A percentile compares a stretch with the other conserved stretches of the same genome.
Evolutionary conservation across 37 sponge, comb jelly and placozoan species (phyloP).

Genomic region (Cladorhizidae sp.): DNA sequence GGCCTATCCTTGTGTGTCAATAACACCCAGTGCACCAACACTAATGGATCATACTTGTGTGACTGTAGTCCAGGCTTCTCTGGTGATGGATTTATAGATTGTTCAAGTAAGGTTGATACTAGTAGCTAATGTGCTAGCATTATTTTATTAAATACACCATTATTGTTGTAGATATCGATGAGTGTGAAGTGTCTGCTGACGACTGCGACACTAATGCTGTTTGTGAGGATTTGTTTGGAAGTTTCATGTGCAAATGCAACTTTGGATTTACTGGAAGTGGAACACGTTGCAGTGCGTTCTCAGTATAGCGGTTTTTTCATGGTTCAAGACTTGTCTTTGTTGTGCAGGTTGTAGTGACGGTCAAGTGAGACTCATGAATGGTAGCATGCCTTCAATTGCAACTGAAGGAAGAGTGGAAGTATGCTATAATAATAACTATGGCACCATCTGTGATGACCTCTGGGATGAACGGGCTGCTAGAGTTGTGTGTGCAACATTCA

Average conservation of each 20-base stretch:
- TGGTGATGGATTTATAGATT: conserved; percentile 19
- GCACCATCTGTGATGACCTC: conserved; percentile 35
- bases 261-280: conserved; percentile 34
- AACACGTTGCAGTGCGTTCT: not conserved
- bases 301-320: not conserved
- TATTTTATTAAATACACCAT: not conserved
- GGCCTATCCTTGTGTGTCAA: not conserved
- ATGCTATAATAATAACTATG: conserved; percentile 35
- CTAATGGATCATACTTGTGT: conserved; percentile 48
- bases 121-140: not conserved
- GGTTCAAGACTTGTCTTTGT: not conserved
- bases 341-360: conserved; percentile 24
- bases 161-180: conserved; percentile 42
- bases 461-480: conserved; percentile 26
- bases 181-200: conserved; percentile 11
- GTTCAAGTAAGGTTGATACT: conserved; percentile 16
- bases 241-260: conserved; percentile 38
- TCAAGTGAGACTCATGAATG: conserved; percentile 21
- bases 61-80: conserved; percentile 45
- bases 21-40: conserved; percentile 42
- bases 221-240: conserved; percentile 28
- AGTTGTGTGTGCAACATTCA: conserved; percentile 11
- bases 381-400: conserved; percentile 1
- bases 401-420: conserved; percentile 23
- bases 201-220: conserved; percentile 21